Evolutionary conservation across 2,113 vertebrate species (phyloP).

Genomic region (Raja brachyura): DNA sequence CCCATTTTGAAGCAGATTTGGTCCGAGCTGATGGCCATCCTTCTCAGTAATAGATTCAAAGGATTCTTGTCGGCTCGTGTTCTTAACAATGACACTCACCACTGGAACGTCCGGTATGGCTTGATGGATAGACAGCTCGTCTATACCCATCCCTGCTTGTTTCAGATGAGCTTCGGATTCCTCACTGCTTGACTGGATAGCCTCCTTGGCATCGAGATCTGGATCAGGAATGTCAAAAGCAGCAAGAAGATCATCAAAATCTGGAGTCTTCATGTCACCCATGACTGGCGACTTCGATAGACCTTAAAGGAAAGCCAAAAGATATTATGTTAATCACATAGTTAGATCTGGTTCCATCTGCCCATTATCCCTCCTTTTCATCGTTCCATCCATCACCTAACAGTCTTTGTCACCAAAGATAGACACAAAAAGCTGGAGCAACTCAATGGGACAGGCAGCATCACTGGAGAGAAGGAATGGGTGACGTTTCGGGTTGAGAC

Average conservation of each 20-base stretch:
- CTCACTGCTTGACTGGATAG: constrained; percentile 72
- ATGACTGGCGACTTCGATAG: constrained; percentile 65
- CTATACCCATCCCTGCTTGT: constrained; percentile 69
- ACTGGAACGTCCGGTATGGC: constrained; percentile 67
- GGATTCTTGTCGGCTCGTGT: constrained; percentile 81
- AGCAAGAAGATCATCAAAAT: constrained; percentile 94
- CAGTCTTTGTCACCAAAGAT: too few species aligned
- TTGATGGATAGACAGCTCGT: constrained; percentile 67
- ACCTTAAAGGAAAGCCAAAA: constrained; percentile 51
- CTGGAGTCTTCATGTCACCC: constrained; percentile 99
- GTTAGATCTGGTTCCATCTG: not conserved
- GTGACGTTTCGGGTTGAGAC: too few species aligned
- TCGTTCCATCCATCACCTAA: too few species aligned
- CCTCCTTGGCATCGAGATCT: constrained; percentile 86
- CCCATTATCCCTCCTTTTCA: too few species aligned
- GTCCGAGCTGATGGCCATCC: constrained; percentile 60
- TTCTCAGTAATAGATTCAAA: constrained; percentile 66
- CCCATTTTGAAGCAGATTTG: constrained; percentile 71
- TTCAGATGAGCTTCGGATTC: constrained; percentile 77
- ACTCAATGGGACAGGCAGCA: too few species aligned
- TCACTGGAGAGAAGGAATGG: too few species aligned
- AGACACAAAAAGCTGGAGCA: too few species aligned
- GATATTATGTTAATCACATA: not conserved
- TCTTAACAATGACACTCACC: constrained; percentile 94
- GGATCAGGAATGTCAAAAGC: constrained; percentile 98